phyloP scores from a whole-genome alignment of 2,888 invertebrate genomes.

The Amphipyra berbera region DNA sequence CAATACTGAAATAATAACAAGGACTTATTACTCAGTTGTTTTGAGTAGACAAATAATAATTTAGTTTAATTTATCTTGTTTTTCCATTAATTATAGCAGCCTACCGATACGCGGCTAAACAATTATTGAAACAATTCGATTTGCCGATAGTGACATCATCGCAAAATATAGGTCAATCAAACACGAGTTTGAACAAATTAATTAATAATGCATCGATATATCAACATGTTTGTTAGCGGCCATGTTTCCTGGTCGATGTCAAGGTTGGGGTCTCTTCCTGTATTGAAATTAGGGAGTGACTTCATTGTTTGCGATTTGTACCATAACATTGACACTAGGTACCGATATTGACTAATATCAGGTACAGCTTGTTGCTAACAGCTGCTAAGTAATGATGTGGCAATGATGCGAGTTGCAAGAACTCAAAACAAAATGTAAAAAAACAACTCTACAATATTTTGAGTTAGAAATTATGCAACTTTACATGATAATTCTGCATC shows the following conservation, averaged over 20 bases:
- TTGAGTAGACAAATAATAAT: conserved; percentile 19
- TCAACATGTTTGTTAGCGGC: conserved; percentile 26
- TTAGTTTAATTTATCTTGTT: conserved; percentile 12
- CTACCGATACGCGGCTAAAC: neutral
- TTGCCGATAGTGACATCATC: conserved; percentile 40
- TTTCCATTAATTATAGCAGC: conserved; percentile 26
- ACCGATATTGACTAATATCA: conserved; percentile 5
- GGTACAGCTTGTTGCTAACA: neutral
- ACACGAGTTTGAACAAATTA: conserved; percentile 27
- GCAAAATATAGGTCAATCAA: conserved; percentile 47
- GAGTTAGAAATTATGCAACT: too few species aligned
- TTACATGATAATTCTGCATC: too few species aligned
- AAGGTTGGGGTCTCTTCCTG: conserved; percentile 47
- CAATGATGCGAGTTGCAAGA: neutral
- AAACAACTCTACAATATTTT: neutral
- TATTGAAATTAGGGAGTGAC: conserved; percentile 37
- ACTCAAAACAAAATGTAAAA: too few species aligned
- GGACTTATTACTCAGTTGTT: neutral
- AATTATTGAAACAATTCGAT: neutral
- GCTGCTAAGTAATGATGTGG: neutral
- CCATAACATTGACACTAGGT: conserved; percentile 2
- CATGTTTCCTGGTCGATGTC: conserved; percentile 46
- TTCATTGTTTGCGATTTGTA: conserved; percentile 40
- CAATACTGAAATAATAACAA: too few species aligned
- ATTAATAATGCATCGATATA: conserved; percentile 34